Percentiles rank a stretch among this genome's conserved stretches.
Conservation (phyloP, 1,140 invertebrate genomes). For the Drosophila sucinea region DNA sequence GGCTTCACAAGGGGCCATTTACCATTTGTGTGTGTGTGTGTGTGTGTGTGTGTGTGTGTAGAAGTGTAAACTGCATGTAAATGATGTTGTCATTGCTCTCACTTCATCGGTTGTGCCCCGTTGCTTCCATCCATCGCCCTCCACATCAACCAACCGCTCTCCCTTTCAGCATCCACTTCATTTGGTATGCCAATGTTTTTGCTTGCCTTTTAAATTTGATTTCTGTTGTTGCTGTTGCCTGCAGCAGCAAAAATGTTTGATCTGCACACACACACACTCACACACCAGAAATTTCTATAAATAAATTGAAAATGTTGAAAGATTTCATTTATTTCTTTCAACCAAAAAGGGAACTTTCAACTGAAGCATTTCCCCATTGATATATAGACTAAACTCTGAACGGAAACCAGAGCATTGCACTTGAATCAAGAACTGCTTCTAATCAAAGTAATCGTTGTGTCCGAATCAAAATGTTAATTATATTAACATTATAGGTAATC, state of each 20-base stretch:
- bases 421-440: no score
- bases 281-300: conserved; percentile 2
- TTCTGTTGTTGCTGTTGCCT: conserved; percentile 20
- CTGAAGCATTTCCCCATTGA: neutral
- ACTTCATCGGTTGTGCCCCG: neutral
- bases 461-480: no score
- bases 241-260: conserved; percentile 7
- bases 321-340: conserved; percentile 4
- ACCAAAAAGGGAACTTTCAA: neutral
- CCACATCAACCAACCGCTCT: neutral
- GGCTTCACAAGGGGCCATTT: neutral
- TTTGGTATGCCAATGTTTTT: conserved; percentile 22
- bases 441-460: no score
- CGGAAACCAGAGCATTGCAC: no score
- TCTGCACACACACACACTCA: neutral
- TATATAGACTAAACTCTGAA: neutral
- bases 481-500: no score
- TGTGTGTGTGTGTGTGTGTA: conserved; percentile 5
- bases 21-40: neutral
- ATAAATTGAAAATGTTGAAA: conserved; percentile 10
- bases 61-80: conserved; percentile 56
- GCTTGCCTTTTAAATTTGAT: conserved; percentile 26
- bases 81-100: conserved; percentile 53
- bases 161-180: conserved; percentile 20
- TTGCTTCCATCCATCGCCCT: neutral